Evolutionary conservation across 2,113 vertebrate species (phyloP).

Genomic region (Podocnemis expansa): DNA sequence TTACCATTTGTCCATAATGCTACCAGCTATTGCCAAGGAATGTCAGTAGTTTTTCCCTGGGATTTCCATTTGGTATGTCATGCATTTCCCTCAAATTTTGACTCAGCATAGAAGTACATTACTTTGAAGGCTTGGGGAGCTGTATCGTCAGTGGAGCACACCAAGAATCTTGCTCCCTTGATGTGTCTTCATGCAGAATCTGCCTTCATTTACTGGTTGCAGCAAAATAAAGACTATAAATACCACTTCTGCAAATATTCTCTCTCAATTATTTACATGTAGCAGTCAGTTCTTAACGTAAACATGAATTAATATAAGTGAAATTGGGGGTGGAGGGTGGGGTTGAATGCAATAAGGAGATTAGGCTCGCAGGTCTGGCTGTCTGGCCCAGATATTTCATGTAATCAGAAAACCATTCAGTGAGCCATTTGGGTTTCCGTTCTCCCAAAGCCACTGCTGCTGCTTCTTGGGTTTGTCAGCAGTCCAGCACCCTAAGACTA

Average conservation of each 20-base stretch:
- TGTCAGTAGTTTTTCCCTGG: not conserved
- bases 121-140: not conserved
- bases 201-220: not conserved
- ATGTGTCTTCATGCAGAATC: not conserved
- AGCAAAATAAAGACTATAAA: not conserved
- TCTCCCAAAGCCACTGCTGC: accelerated
- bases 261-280: not conserved
- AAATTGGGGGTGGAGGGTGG: not conserved
- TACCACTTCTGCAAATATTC: not conserved
- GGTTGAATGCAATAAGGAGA: accelerated
- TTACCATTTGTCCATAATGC: not conserved
- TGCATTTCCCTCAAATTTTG: conserved; percentile 56
- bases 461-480: conserved; percentile 9
- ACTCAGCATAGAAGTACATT: conserved; percentile 27
- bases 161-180: not conserved
- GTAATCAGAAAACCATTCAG: not conserved
- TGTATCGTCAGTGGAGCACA: not conserved
- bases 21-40: conserved; percentile 30
- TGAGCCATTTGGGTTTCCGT: conserved; percentile 8
- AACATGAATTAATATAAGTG: too few relatives aligned
- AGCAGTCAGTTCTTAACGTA: not conserved
- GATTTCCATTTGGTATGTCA: conserved; percentile 65
- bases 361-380: not conserved
- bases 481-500: not conserved
- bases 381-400: not conserved